Conservation (phyloP, 2,113 vertebrate species). For the Neotoma lepida region DNA sequence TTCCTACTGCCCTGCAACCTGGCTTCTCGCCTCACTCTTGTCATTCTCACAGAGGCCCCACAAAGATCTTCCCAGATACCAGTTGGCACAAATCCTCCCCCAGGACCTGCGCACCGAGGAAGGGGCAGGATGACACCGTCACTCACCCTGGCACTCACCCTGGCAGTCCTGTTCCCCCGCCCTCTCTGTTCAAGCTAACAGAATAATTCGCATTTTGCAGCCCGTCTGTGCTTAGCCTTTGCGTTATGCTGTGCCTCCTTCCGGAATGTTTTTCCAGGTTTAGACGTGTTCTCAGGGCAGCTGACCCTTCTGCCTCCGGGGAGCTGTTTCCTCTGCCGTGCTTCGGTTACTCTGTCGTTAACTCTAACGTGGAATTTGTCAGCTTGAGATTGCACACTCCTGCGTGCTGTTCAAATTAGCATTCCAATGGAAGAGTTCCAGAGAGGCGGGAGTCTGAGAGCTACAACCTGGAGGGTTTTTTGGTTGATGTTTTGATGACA, state of each 20-base stretch:
- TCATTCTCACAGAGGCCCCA: no score
- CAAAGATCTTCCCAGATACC: background rate
- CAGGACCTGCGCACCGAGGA: background rate
- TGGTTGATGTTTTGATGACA: background rate
- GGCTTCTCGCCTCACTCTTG: background rate
- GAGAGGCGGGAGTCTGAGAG: background rate
- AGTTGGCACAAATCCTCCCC: background rate
- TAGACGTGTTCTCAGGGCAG: background rate
- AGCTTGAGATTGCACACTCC: background rate
- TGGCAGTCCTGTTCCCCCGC: no score
- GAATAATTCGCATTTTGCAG: background rate
- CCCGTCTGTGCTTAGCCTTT: background rate
- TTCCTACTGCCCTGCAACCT: background rate
- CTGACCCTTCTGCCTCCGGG: background rate
- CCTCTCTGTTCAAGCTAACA: background rate
- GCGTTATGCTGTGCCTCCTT: background rate
- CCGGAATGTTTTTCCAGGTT: background rate
- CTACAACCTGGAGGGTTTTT: background rate
- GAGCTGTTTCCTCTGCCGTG: background rate
- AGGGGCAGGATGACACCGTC: background rate
- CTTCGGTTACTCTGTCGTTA: background rate
- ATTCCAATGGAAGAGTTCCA: background rate
- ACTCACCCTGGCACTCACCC: background rate
- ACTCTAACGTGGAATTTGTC: background rate
- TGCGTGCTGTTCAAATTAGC: background rate